Conservation (phyloP, 23 tunicate genomes). For the Trididemnum miniatum region DNA sequence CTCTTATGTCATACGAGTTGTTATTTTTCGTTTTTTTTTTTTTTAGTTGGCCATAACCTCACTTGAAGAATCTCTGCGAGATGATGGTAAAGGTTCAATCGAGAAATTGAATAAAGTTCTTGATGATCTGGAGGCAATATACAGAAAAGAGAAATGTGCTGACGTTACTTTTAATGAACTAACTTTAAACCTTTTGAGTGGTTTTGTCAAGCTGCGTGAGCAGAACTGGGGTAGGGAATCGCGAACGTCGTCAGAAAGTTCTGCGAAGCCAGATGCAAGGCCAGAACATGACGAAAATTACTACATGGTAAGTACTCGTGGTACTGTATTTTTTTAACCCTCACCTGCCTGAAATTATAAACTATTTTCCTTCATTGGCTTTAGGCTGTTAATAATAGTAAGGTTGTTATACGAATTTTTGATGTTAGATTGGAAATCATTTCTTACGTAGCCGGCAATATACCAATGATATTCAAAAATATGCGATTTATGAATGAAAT, state of each 20-base stretch:
- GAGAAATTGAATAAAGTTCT: slow-evolving; percentile 26
- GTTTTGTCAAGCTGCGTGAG: slow-evolving; percentile 30
- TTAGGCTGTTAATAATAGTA: too few relatives aligned
- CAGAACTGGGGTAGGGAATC: slow-evolving; percentile 56
- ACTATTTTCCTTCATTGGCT: too few relatives aligned
- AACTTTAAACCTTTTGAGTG: slow-evolving; percentile 12
- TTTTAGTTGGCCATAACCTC: slow-evolving; percentile 43
- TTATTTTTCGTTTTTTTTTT: not conserved
- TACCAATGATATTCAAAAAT: too few relatives aligned
- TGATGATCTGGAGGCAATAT: slow-evolving; percentile 19
- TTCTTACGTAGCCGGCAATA: too few relatives aligned
- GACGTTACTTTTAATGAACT: slow-evolving; percentile 1
- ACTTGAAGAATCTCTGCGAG: slow-evolving; percentile 48
- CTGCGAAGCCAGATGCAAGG: not conserved
- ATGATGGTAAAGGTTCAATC: slow-evolving; percentile 43
- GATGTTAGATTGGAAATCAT: too few relatives aligned
- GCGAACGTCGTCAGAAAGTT: not conserved
- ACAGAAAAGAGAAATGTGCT: not conserved
- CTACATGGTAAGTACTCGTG: slow-evolving; percentile 39
- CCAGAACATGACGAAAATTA: slow-evolving; percentile 33
- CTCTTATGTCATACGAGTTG: too few relatives aligned
- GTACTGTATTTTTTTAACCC: too few relatives aligned
- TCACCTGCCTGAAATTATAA: too few relatives aligned
- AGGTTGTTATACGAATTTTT: too few relatives aligned
- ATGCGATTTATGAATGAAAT: too few relatives aligned